Base-by-base conservation (phyloP, 1,140 invertebrate species). In the Drosophila persimilis region DNA sequence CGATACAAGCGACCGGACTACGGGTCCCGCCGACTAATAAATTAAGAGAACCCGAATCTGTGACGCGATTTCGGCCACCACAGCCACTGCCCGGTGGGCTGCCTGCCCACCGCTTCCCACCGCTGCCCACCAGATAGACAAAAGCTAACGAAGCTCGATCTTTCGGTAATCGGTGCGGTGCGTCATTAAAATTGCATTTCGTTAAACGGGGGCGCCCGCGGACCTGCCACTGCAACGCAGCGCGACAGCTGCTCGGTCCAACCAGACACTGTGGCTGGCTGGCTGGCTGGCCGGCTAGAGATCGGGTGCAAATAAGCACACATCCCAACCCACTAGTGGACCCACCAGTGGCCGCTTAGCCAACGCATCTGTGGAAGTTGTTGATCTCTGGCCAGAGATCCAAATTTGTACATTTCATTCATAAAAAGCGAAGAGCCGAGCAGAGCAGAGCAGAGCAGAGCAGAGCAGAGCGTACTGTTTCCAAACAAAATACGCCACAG, bases 121-220 rank as follows among this genome's bases (percentile, higher is more conserved):
- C 58, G 65, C 24, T 26, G 24, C 24, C 24, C 24, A 26, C 24
- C 24, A 59, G 62, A 76, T 59, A 73, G 74, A 84, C 63, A 85
- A 77, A 77, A 58, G 20, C 56, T 20, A 58, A 46, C 41, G 51
- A 58, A 59, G 50, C 52, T 84, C 58, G 54, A 45, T 60, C 58
- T 69, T 80, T 67, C 63, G 72, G 63, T 85, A 80, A 71, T 76
- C 70, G 62, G 58, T 74, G 62, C 81, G 83, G 58, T 74, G 62
- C 81, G 83, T 80, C 81, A 86, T 86, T 86, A 86, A 85, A 88
- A 86, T 88, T 86, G 81, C 81, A 85, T 86, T 79, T 85, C 63
- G 65, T 62, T 86, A 69, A 86, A 80, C 73, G 66, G 64, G 35
- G 35, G 35, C 35, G 67, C 81, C 70, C 73, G 62, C 77, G 55